Conservation (phyloP, 92 coral and sea anemone species). For the Pocillopora meandrina region DNA sequence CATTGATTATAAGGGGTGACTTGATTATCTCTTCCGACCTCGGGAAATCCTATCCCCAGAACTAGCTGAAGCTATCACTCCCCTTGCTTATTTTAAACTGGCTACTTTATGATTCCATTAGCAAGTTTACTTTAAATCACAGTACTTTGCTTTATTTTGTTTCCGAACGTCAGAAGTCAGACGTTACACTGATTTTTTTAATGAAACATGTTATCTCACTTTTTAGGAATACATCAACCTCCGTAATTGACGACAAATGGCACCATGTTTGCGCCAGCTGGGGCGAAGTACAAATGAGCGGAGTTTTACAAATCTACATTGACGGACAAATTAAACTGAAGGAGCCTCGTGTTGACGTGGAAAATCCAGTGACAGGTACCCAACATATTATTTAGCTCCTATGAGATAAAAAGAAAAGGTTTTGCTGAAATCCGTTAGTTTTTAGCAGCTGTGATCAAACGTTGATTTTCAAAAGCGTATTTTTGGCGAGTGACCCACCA, state of each 20-base stretch:
- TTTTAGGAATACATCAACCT: background rate
- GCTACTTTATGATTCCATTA: background rate
- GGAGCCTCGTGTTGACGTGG: no score
- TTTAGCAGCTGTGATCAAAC: background rate
- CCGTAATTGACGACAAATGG: background rate
- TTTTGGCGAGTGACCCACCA: no score
- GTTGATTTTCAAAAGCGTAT: no score
- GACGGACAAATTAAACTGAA: background rate
- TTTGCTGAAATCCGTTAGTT: background rate
- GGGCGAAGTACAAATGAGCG: background rate
- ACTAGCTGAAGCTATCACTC: no score
- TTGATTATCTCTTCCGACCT: no score
- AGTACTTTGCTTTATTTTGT: no score
- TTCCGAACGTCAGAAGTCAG: no score
- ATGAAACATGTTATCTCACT: background rate
- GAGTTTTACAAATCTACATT: background rate
- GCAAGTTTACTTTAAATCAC: background rate
- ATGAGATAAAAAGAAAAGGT: background rate
- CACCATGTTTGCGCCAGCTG: constrained; percentile 6
- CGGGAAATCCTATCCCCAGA: no score
- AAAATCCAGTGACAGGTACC: background rate
- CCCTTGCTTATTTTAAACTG: background rate
- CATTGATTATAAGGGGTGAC: no score
- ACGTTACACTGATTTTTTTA: background rate
- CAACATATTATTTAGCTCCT: background rate